Conservation (phyloP, 2,888 invertebrate genomes). For the Cataglyphis cursor region DNA sequence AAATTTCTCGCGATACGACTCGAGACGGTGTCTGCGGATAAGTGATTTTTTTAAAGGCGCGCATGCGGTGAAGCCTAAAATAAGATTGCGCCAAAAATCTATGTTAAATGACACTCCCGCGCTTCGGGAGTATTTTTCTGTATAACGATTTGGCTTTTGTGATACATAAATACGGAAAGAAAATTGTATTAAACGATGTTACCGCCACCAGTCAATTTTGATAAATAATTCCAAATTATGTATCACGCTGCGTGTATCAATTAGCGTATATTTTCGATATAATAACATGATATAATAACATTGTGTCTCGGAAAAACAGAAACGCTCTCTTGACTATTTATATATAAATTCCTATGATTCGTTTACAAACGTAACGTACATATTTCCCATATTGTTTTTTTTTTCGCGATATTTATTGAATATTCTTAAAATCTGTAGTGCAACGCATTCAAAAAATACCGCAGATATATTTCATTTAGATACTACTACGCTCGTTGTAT, state of each 20-base stretch:
- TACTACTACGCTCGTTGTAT: constrained; percentile 32
- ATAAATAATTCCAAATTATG: background rate
- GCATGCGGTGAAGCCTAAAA: background rate
- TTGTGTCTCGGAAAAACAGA: background rate
- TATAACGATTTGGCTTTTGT: background rate
- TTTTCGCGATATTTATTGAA: constrained; percentile 38
- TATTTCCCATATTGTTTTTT: background rate
- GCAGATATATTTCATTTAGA: constrained; percentile 51
- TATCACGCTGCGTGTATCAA: background rate
- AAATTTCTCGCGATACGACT: constrained; percentile 9
- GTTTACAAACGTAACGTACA: background rate
- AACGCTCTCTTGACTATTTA: background rate
- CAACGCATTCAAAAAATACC: constrained; percentile 42
- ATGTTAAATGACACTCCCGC: background rate
- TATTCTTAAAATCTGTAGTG: constrained; percentile 42
- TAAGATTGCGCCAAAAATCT: background rate
- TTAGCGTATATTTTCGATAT: background rate
- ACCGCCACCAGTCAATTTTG: background rate
- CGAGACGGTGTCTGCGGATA: background rate
- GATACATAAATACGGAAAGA: background rate
- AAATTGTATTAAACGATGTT: background rate
- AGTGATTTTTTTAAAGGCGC: background rate
- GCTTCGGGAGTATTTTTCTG: constrained; percentile 10
- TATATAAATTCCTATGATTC: constrained; percentile 4
- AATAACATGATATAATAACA: background rate